phyloP scores from a whole-genome alignment of 1,140 invertebrate genomes.

The Mesaphorura yosii region DNA sequence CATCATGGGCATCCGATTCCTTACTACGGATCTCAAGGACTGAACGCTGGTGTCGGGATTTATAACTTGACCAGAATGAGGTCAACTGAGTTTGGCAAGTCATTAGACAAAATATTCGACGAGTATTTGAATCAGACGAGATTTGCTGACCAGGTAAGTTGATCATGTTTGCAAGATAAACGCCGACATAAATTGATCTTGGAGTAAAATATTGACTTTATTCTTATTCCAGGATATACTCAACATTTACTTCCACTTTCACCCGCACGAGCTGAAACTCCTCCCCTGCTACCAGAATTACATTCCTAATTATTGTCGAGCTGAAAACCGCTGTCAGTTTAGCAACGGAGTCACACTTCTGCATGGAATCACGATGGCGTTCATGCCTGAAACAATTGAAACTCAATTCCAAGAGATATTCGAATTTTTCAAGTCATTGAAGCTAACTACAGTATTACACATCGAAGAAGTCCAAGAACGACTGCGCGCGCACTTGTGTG shows the following conservation, averaged over 20 bases:
- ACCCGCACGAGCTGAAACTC: conserved; percentile 19
- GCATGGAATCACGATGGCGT: no score
- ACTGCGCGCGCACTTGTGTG: no score
- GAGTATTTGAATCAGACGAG: conserved; percentile 21
- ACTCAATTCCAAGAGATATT: no score
- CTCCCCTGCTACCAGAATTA: conserved; percentile 26
- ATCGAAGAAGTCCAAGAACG: no score
- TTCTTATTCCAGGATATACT: conserved; percentile 23
- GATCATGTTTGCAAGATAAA: neutral
- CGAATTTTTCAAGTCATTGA: no score
- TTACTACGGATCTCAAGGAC: conserved; percentile 19
- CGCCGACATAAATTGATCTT: no score
- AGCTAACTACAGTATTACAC: no score
- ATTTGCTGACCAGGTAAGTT: conserved; percentile 26
- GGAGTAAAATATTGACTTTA: no score
- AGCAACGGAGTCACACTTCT: no score
- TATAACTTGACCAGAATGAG: conserved; percentile 26
- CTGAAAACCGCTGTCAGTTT: conserved; percentile 21
- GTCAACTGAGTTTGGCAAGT: conserved; percentile 10
- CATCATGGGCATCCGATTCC: conserved; percentile 19
- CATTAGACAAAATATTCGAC: conserved; percentile 12
- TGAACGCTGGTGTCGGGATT: conserved; percentile 24
- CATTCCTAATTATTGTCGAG: conserved; percentile 22
- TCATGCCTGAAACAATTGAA: no score
- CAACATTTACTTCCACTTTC: conserved; percentile 27